Evolutionary conservation across 2,113 vertebrate genomes (phyloP), one percentile per base, ranked within the genome.

Genomic region (Lophius piscatorius): DNA sequence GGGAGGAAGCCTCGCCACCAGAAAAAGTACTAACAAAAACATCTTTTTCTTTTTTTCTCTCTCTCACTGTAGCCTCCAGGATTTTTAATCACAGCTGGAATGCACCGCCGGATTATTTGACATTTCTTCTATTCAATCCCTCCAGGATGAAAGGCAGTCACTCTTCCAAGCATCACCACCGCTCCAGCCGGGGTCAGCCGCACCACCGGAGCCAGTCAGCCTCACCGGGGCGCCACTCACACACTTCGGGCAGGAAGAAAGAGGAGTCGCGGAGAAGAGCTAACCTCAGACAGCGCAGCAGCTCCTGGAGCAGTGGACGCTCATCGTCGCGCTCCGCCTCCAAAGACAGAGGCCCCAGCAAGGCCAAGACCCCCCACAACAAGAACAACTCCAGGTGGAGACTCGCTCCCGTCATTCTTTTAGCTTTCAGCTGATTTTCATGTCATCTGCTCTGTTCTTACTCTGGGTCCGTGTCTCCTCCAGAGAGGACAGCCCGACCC

Each of bases 401-500:
- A 13, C 6, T 11, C 3, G 0, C 17, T 2, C 21, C 1, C 21
- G 12, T 16, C 12, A 5, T 4, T 5, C 2, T 6, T 1, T 9
- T 14, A 13, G 11, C 7, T 5, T 5, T 0, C 17, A 7, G 11
- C 12, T 29, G 26, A 5, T 18, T 20, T 4, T 39, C 8, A 8
- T 20, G 7, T 31, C 10, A 2, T n/a, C 18, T 4, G 39, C 11
- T 46, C 18, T 14, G 21, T 20, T 4, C 16, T 70, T 16, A 54
- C 11, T 2, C 9, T 4, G 3, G n/a, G 1, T 45, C 1, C 49
- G n/a, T 56, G 12, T 58, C 22, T 51, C 11, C 0, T 52, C 20
- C 62, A 98, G 96, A 82, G 96, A 98, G 83, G 96, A 98, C 80
- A 91, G 91, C 0, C 93, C 92, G 0, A 93, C 94, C 18, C 95